Base-by-base conservation (phyloP, 2,113 vertebrate species). In the Crotalus helleri region DNA sequence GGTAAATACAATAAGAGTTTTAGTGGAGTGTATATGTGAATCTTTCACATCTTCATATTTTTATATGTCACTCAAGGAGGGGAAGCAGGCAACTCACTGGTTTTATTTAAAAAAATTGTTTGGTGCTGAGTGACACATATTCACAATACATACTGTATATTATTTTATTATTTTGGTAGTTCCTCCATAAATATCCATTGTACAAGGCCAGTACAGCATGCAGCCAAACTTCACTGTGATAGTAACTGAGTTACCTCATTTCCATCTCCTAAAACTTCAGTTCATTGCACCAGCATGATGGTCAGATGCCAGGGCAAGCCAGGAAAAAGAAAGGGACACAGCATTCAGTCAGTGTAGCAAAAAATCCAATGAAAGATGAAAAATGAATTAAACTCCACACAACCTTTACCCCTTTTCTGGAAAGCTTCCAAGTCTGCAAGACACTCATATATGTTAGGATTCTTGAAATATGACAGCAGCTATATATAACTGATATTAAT, bases 291-390 rank as follows among this genome's bases (percentile, higher is more conserved):
- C 95, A 95, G 92, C 93, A 94, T 91, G 94, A 94, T 87, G 69
- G 91, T 88, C 91, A 55, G 0, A 21, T 91, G 91, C 94, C 21
- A 94, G 85, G 89, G 94, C 94, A 92, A 85, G 6, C 0, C 95
- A 57, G 55, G 51, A 44, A 89, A 94, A 90, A 89, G 39, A 61
- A 87, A 91, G 93, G 86, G 69, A 61, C 88, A 88, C 51, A 92
- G 87, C 0, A n/a, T 95, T 94, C 24, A 5, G 55, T 26, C 86
- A 91, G 85, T 0, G 17, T 90, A 29, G 29, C 46, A 1, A 0
- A 0, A 93, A 86, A 81, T 59, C 92, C 96, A 96, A 96, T 94
- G 93, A 96, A 95, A 94, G 95, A 95, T 0, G 5, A 93, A 64
- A 9, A 58, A 61, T 94, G 92, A 33, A 0, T 29, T 94, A 95